A percentile compares a stretch with the other conserved stretches of the same genome.
These are phyloP conservation scores for Troides oblongomaculatus DNA, from an alignment of 2,888 invertebrate genomes.

Conservation along the genomic window DNA sequence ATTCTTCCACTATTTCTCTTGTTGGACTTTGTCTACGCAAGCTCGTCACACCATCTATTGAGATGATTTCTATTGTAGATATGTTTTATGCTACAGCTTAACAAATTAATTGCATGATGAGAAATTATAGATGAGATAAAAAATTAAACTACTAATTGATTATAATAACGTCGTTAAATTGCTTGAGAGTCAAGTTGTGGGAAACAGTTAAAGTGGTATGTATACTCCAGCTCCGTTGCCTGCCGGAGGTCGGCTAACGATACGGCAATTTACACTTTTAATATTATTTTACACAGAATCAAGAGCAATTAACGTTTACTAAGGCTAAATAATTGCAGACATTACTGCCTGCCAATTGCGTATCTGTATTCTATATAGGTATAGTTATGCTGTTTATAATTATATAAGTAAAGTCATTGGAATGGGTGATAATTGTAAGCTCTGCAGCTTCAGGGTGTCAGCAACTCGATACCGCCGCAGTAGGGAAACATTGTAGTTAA, in stretches of 20 bases:
- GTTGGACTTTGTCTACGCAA: too few relatives aligned
- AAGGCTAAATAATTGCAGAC: not conserved
- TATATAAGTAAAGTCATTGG: not conserved
- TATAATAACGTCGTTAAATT: not conserved
- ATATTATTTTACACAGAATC: not conserved
- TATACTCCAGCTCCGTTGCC: not conserved
- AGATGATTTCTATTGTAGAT: too few relatives aligned
- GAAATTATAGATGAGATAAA: too few relatives aligned
- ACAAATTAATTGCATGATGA: too few relatives aligned
- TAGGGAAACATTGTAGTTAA: conserved; percentile 7
- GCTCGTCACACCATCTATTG: too few relatives aligned
- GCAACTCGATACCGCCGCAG: conserved; percentile 7
- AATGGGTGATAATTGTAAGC: not conserved
- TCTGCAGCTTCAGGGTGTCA: conserved; percentile 8
- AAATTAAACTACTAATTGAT: too few relatives aligned
- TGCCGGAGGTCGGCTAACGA: not conserved
- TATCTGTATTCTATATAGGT: not conserved
- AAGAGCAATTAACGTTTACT: not conserved
- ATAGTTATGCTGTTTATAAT: not conserved
- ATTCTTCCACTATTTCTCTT: too few relatives aligned
- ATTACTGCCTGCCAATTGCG: not conserved
- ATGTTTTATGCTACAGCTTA: too few relatives aligned
- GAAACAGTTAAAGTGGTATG: not conserved
- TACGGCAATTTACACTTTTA: conserved; percentile 1
- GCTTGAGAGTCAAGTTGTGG: not conserved